Evolutionary conservation across 92 coral and sea anemone genomes (phyloP).

Genomic region (Blastomussa wellsi): DNA sequence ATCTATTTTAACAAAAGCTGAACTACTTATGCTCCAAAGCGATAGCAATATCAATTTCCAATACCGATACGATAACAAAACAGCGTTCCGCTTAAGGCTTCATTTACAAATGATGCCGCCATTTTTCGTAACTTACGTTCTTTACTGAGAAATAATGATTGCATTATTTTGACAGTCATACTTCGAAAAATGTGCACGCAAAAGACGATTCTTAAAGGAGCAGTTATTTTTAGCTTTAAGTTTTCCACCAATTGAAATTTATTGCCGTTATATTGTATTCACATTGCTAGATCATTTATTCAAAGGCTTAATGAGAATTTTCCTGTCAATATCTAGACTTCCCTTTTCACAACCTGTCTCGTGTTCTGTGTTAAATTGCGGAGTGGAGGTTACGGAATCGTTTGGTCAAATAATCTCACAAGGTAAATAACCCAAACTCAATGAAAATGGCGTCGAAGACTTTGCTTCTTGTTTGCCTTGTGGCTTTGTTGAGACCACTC

Average conservation of each 20-base stretch:
- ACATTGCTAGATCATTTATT: not conserved
- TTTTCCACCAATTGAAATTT: not conserved
- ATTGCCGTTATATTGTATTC: not conserved
- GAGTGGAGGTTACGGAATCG: not conserved
- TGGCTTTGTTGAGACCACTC: conserved; percentile 16
- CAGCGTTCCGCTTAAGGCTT: not conserved
- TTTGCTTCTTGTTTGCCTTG: conserved; percentile 12
- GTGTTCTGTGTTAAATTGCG: not conserved
- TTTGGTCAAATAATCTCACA: not conserved
- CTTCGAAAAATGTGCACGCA: not conserved
- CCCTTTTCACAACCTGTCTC: not conserved
- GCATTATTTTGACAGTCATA: not conserved
- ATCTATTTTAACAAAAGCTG: not conserved
- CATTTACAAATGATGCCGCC: not conserved
- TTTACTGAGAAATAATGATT: too few relatives aligned
- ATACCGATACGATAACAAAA: not conserved
- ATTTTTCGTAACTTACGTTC: not conserved
- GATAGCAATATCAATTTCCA: not conserved
- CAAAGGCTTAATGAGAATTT: not conserved
- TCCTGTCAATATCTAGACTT: conserved; percentile 2
- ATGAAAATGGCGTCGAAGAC: conserved; percentile 10
- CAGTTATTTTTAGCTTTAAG: not conserved
- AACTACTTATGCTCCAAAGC: not conserved
- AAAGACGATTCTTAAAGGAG: not conserved
- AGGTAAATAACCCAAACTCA: not conserved